A percentile compares a stretch with the other conserved stretches of the same genome.
phyloP scores from a whole-genome alignment of 1,140 invertebrate genomes.

The Drosophila aff. region DNA sequence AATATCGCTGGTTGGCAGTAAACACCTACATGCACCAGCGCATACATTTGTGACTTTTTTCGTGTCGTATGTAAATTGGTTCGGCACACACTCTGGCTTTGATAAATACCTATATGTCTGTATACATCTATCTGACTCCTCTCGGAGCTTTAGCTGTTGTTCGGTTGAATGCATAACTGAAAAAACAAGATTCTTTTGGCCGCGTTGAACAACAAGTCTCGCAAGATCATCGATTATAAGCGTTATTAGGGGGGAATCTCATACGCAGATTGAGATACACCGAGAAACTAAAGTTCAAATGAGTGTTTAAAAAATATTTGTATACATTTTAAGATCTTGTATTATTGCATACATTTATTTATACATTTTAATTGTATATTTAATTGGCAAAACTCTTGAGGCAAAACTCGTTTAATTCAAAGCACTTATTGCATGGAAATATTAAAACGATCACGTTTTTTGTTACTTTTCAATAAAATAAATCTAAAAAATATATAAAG shows the following conservation, averaged over 20 bases:
- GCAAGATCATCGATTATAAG: slow-evolving; percentile 75
- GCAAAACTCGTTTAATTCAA: neutral
- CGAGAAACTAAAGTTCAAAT: neutral
- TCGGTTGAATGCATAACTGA: slow-evolving; percentile 52
- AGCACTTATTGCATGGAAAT: neutral
- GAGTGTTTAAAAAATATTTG: neutral
- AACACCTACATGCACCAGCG: slow-evolving; percentile 10
- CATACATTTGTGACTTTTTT: slow-evolving; percentile 37
- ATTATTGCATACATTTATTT: too few relatives aligned
- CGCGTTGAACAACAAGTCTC: slow-evolving; percentile 69
- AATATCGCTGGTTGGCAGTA: slow-evolving; percentile 60
- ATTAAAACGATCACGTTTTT: neutral
- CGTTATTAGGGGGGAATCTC: slow-evolving; percentile 66
- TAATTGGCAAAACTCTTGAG: too few relatives aligned
- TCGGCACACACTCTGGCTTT: slow-evolving; percentile 43
- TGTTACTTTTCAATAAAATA: neutral
- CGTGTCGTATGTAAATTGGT: slow-evolving; percentile 71
- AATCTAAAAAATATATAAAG: neutral
- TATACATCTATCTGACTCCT: neutral
- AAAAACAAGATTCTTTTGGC: slow-evolving; percentile 72
- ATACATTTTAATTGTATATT: too few relatives aligned
- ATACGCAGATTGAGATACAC: slow-evolving; percentile 24
- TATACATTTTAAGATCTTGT: neutral
- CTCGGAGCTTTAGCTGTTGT: slow-evolving; percentile 10
- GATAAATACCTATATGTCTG: slow-evolving; percentile 1